Percentiles rank a stretch among this genome's conserved stretches.
Conservation (phyloP, 2,888 invertebrate species). For the Chymomyza caudatula region DNA sequence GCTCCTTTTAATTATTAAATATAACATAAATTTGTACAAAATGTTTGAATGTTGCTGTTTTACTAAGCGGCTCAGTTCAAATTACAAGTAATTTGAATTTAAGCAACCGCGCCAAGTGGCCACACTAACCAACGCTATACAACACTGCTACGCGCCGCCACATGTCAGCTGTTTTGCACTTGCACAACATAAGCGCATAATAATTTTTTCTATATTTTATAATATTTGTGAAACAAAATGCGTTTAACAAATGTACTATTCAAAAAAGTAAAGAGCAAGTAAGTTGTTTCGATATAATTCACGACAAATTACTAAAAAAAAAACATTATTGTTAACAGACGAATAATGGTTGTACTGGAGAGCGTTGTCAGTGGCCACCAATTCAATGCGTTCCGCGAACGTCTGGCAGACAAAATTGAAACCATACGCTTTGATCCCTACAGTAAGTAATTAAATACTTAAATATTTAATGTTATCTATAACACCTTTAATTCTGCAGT, state of each 20-base stretch:
- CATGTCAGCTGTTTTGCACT: slow-evolving; percentile 22
- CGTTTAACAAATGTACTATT: slow-evolving; percentile 85
- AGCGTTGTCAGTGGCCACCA: slow-evolving; percentile 89
- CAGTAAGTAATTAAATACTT: slow-evolving; percentile 80
- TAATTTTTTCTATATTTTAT: background rate
- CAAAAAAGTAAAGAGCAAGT: slow-evolving; percentile 89
- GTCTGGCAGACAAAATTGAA: slow-evolving; percentile 89
- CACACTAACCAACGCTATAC: background rate
- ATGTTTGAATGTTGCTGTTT: no score
- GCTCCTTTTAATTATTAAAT: no score
- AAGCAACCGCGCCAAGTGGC: background rate
- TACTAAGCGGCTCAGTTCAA: no score
- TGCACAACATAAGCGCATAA: slow-evolving; percentile 49
- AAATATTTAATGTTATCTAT: background rate
- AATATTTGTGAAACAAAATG: slow-evolving; percentile 54
- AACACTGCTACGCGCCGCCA: background rate
- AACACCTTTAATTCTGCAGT: slow-evolving; percentile 79
- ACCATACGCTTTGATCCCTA: slow-evolving; percentile 86
- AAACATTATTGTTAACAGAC: slow-evolving; percentile 77
- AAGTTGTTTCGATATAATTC: no score
- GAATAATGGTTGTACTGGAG: slow-evolving; percentile 87
- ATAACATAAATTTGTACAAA: no score
- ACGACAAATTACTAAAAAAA: background rate
- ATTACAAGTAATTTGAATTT: background rate
- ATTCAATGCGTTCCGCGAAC: slow-evolving; percentile 83